These are phyloP conservation scores for Raja brachyura DNA, from an alignment of 2,113 vertebrate species.

Conservation along the genomic window DNA sequence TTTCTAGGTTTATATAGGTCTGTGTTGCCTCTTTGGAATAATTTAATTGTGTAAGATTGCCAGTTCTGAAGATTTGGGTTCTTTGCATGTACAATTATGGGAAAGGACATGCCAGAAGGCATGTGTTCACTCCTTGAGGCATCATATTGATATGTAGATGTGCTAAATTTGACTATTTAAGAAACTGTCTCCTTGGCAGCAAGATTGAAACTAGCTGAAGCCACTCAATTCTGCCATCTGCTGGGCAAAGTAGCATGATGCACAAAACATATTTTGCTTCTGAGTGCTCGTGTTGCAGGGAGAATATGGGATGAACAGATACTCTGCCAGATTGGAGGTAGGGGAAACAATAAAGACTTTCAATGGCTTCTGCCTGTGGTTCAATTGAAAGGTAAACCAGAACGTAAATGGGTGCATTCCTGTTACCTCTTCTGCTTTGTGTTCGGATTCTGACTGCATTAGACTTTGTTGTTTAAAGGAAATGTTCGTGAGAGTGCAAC, in stretches of 20 bases:
- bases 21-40: background rate
- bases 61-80: background rate
- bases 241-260: background rate
- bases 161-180: background rate
- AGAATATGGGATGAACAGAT: background rate
- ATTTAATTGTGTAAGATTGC: background rate
- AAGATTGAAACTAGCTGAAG: conserved; percentile 10
- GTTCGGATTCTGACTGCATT: background rate
- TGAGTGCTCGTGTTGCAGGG: background rate
- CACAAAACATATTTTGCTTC: background rate
- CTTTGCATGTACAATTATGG: background rate
- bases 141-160: background rate
- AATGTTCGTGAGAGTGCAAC: background rate
- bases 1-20: background rate
- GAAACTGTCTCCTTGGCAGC: background rate
- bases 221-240: conserved; percentile 1
- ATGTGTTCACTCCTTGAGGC: background rate
- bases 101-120: background rate
- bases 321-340: background rate
- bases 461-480: background rate
- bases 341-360: background rate
- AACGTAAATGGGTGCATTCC: background rate
- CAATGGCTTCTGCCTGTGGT: background rate
- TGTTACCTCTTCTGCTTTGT: background rate
- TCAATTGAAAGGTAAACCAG: background rate